These are phyloP conservation scores for Stictonetta naevosa DNA, from an alignment of 2,113 vertebrate species.

Conservation along the genomic window DNA sequence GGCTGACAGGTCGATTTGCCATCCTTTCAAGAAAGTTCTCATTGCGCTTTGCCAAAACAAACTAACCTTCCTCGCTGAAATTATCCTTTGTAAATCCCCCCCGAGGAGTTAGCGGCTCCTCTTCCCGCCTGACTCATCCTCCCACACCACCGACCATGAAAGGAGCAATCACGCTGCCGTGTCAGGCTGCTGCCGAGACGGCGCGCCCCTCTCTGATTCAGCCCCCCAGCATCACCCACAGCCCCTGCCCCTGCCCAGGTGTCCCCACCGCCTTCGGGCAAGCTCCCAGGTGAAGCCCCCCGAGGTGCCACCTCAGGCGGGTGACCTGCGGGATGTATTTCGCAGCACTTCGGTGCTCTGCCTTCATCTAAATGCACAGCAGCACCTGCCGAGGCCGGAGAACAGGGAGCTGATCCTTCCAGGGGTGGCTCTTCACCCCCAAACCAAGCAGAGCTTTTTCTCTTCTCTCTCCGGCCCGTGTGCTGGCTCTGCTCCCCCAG, in stretches of 20 bases:
- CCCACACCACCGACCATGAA: constrained; percentile 8
- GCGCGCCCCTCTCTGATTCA: background rate
- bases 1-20: background rate
- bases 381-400: background rate
- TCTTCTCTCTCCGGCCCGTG: background rate
- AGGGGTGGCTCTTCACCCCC: background rate
- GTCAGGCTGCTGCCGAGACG: background rate
- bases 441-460: background rate
- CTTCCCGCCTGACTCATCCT: constrained; percentile 50
- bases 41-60: background rate
- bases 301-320: fast-evolving
- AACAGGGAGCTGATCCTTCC: constrained; percentile 23
- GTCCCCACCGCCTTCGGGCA: background rate
- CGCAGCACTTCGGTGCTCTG: background rate
- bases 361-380: constrained; percentile 48
- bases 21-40: background rate
- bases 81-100: constrained; percentile 33
- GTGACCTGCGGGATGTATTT: background rate
- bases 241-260: background rate
- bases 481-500: background rate
- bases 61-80: background rate
- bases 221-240: background rate
- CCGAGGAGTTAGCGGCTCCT: constrained; percentile 37
- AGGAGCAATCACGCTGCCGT: constrained; percentile 10
- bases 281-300: background rate